These are phyloP conservation scores for Tragelaphus oryx DNA, from an alignment of 2,797 vertebrate species.

Conservation along the genomic window DNA sequence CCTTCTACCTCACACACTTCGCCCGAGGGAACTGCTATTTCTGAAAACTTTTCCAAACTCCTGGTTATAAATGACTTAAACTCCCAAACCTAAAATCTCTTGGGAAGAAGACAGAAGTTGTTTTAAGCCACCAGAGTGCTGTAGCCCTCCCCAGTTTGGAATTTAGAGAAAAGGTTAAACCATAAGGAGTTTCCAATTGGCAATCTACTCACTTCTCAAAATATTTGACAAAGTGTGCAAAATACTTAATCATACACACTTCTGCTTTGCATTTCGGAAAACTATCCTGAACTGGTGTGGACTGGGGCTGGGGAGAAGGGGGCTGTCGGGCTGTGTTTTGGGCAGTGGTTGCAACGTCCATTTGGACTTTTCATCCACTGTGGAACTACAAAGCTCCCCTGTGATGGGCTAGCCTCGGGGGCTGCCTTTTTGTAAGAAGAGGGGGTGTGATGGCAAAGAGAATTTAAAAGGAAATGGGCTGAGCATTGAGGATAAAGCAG, in stretches of 20 bases:
- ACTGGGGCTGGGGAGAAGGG: not conserved
- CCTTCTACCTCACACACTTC: not conserved
- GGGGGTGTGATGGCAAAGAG: not conserved
- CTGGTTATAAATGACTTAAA: not conserved
- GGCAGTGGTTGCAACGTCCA: not conserved
- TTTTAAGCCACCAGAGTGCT: not conserved
- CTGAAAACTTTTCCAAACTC: constrained; percentile 48
- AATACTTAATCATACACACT: not conserved
- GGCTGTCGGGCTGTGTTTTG: accelerated
- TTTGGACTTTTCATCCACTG: not conserved
- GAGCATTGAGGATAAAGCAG: not conserved
- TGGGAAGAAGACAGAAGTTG: not conserved
- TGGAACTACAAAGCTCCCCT: not conserved
- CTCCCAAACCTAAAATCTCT: not conserved
- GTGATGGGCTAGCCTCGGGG: not conserved
- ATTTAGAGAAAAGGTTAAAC: constrained; percentile 16
- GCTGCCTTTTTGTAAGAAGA: not conserved
- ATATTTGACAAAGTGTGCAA: not conserved
- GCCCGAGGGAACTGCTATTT: not conserved
- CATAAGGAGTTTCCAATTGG: not conserved
- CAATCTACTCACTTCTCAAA: not conserved
- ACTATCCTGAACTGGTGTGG: not conserved
- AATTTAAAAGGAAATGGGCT: not conserved
- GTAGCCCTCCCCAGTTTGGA: not conserved
- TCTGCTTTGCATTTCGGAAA: not conserved